Conservation (phyloP, 2,888 invertebrate genomes). For the Ormyrus nitidulus region DNA sequence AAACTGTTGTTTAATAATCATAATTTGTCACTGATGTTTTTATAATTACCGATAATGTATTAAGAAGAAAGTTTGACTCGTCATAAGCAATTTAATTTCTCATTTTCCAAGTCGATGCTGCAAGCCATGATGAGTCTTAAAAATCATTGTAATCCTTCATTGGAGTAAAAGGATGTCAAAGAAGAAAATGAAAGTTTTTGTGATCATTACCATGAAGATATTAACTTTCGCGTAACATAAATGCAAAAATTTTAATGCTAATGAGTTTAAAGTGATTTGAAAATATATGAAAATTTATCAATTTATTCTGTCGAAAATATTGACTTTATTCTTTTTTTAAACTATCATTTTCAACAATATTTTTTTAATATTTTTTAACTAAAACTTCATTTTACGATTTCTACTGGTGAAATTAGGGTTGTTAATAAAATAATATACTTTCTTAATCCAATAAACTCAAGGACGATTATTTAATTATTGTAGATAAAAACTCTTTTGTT, state of each 20-base stretch:
- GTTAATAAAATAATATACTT: no score
- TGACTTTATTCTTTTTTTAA: constrained; percentile 6
- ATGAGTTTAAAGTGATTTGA: constrained; percentile 8
- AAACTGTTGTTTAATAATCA: not conserved
- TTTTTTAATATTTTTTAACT: no score
- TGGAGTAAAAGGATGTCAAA: constrained; percentile 36
- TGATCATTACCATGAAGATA: constrained; percentile 13
- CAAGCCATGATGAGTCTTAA: constrained; percentile 38
- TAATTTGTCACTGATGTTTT: constrained; percentile 30
- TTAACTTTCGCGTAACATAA: constrained; percentile 28
- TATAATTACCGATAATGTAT: constrained; percentile 37
- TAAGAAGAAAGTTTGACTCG: constrained; percentile 37
- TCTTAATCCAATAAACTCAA: no score
- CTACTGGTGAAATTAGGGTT: no score
- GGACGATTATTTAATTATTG: no score
- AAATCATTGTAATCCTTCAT: constrained; percentile 43
- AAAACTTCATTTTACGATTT: no score
- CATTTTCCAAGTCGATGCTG: constrained; percentile 32
- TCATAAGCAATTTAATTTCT: constrained; percentile 51
- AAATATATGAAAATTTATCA: not conserved
- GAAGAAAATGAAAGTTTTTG: constrained; percentile 44
- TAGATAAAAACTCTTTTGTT: no score
- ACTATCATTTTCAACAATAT: not conserved
- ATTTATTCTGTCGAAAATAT: constrained; percentile 4
- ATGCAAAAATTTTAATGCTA: constrained; percentile 7